These are phyloP conservation scores for Lordiphosa stackelbergi DNA, from an alignment of 1,140 invertebrate genomes.

Conservation along the genomic window DNA sequence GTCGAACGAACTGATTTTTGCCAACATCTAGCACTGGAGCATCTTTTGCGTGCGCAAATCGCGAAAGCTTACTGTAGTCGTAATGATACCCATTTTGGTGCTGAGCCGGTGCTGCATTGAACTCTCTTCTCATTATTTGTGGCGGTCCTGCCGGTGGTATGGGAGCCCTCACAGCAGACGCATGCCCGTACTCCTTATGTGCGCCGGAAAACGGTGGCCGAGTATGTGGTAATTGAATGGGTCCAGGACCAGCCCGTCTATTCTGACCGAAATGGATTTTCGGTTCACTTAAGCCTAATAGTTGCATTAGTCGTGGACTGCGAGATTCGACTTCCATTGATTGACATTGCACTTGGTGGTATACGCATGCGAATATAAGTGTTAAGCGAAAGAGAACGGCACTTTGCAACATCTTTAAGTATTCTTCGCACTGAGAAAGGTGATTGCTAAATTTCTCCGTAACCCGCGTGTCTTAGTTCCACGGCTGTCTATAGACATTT, in stretches of 20 bases:
- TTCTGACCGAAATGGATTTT: conserved; percentile 29
- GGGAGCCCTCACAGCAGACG: conserved; percentile 15
- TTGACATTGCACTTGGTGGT: conserved; percentile 25
- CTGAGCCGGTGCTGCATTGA: conserved; percentile 7
- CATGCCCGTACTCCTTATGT: conserved; percentile 16
- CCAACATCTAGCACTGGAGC: conserved; percentile 49
- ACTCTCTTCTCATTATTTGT: conserved; percentile 53
- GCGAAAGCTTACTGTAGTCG: conserved; percentile 22
- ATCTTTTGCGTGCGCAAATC: conserved; percentile 55
- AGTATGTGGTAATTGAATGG: conserved; percentile 12
- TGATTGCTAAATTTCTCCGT: conserved; percentile 21
- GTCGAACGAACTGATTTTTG: conserved; percentile 49
- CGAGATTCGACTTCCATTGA: conserved; percentile 12
- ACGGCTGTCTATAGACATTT: conserved; percentile 61
- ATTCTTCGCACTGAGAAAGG: conserved; percentile 11
- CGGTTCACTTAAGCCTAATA: conserved; percentile 40
- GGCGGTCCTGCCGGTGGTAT: conserved; percentile 31
- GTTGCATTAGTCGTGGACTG: conserved; percentile 44
- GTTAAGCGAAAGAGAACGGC: conserved; percentile 17
- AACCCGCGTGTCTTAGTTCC: conserved; percentile 47
- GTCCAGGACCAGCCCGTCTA: conserved; percentile 21
- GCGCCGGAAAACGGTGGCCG: conserved; percentile 15
- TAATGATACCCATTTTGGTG: conserved; percentile 31
- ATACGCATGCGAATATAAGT: conserved; percentile 22
- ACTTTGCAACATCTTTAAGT: conserved; percentile 29